Conservation (phyloP, 2,888 invertebrate species). For the Crocallis elinguaria region DNA sequence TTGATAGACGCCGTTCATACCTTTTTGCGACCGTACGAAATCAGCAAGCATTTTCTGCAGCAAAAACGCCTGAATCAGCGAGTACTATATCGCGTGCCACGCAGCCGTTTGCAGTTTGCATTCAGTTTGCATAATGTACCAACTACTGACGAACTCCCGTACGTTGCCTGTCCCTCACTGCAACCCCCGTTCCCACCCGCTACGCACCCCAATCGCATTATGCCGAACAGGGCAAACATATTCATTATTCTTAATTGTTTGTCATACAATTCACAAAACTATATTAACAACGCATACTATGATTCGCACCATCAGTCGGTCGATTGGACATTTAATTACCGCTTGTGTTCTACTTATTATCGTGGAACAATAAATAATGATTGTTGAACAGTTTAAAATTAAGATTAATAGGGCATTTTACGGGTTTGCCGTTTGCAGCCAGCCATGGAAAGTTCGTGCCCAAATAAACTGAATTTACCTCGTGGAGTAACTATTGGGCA, state of each 20-base stretch:
- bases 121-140: slow-evolving; percentile 49
- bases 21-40: not conserved
- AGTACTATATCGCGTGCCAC: slow-evolving; percentile 38
- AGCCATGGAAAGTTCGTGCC: slow-evolving; percentile 42
- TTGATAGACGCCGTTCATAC: too few relatives aligned
- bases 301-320: slow-evolving; percentile 52
- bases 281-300: slow-evolving; percentile 54
- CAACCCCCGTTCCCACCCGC: slow-evolving; percentile 11
- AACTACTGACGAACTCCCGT: slow-evolving; percentile 38
- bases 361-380: slow-evolving; percentile 53
- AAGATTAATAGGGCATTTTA: slow-evolving; percentile 53
- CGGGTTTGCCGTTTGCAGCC: slow-evolving; percentile 35
- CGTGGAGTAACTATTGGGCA: slow-evolving; percentile 1
- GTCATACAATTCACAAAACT: slow-evolving; percentile 55
- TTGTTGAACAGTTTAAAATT: slow-evolving; percentile 52
- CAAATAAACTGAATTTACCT: slow-evolving; percentile 33
- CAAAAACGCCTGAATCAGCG: slow-evolving; percentile 33
- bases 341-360: slow-evolving; percentile 47
- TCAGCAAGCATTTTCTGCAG: slow-evolving; percentile 18
- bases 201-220: slow-evolving; percentile 53
- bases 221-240: slow-evolving; percentile 53
- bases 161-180: slow-evolving; percentile 13
- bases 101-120: slow-evolving; percentile 38
- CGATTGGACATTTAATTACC: slow-evolving; percentile 55
- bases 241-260: slow-evolving; percentile 65